These are phyloP conservation scores for Heliconius sara DNA, from an alignment of 2,888 invertebrate genomes.

Conservation along the genomic window DNA sequence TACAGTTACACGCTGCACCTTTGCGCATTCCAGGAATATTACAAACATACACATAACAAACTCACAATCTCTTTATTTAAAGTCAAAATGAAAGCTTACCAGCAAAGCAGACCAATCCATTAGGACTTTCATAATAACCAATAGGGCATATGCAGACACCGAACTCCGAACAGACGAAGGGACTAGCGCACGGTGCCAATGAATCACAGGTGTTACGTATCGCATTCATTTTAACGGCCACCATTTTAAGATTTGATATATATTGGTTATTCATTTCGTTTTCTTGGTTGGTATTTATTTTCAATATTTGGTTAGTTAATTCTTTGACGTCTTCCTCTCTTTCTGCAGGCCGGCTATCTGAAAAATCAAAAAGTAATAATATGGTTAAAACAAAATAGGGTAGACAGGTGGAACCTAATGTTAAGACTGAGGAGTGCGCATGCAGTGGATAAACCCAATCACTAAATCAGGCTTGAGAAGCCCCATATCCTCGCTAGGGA, in stretches of 20 bases:
- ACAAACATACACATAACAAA: not conserved
- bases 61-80: not conserved
- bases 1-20: too few species aligned
- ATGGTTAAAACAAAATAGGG: too few species aligned
- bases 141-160: conserved; percentile 67
- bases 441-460: too few species aligned
- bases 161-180: conserved; percentile 60
- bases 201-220: conserved; percentile 53
- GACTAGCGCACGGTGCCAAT: conserved; percentile 52
- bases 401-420: too few species aligned
- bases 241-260: not conserved
- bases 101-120: conserved; percentile 62
- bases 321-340: not conserved
- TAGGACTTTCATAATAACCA: conserved; percentile 64
- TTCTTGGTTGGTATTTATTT: not conserved
- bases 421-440: too few species aligned
- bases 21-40: too few species aligned
- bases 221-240: conserved; percentile 36
- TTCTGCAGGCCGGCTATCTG: not conserved
- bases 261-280: not conserved
- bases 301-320: not conserved
- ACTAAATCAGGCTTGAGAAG: too few species aligned
- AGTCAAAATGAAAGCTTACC: conserved; percentile 56
- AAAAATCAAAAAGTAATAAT: not conserved
- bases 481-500: too few species aligned